A percentile compares a stretch with the other conserved stretches of the same genome.
Conservation (phyloP, 2,888 invertebrate species). For the Dendrolimus houi region DNA sequence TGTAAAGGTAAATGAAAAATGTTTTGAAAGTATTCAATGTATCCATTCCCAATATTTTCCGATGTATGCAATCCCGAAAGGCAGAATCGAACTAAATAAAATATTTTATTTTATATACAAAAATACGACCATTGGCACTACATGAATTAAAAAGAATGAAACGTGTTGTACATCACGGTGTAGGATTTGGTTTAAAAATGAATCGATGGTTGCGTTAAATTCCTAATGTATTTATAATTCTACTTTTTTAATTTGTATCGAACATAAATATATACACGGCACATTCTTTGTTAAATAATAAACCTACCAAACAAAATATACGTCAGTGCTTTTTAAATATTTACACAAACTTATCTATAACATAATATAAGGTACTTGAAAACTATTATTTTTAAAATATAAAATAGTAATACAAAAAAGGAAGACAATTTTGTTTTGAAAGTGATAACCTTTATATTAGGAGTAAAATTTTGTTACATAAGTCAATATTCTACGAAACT, state of each 20-base stretch:
- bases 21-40: too few species aligned
- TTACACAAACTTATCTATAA: conserved; percentile 53
- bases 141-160: conserved; percentile 26
- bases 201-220: conserved; percentile 12
- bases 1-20: background rate
- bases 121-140: conserved; percentile 61
- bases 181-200: conserved; percentile 57
- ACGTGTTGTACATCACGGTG: conserved; percentile 64
- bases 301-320: conserved; percentile 43
- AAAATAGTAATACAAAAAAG: conserved; percentile 13
- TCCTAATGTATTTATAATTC: too few species aligned
- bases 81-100: conserved; percentile 1
- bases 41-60: background rate
- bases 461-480: too few species aligned
- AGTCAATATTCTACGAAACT: too few species aligned
- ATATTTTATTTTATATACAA: conserved; percentile 26
- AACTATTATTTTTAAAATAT: conserved; percentile 21
- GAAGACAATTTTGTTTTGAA: conserved; percentile 22
- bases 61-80: conserved; percentile 1
- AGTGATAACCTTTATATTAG: background rate
- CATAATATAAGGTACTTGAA: conserved; percentile 54
- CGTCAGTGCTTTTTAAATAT: conserved; percentile 56
- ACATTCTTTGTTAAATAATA: conserved; percentile 54
- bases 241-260: conserved; percentile 41
- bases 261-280: conserved; percentile 64